Conservation (phyloP, 2,888 invertebrate species). For the Melikaiella ostensackeni region DNA sequence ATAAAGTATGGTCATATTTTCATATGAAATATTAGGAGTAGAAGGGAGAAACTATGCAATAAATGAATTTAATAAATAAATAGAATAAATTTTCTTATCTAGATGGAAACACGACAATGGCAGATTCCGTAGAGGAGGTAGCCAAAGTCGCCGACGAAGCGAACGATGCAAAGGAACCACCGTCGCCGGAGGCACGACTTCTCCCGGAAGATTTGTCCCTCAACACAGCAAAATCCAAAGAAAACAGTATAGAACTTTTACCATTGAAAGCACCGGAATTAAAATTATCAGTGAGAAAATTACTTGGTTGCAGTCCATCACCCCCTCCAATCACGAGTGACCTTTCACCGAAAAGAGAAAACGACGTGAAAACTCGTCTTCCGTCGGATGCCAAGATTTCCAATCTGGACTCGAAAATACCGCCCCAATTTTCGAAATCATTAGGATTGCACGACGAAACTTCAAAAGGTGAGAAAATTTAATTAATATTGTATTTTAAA, state of each 20-base stretch:
- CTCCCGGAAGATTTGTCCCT: constrained; percentile 72
- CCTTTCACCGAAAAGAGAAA: constrained; percentile 56
- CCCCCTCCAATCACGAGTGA: constrained; percentile 66
- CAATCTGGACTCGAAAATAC: constrained; percentile 52
- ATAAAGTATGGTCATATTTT: no score
- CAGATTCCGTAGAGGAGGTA: constrained; percentile 48
- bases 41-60: no score
- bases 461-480: constrained; percentile 52
- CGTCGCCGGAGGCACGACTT: constrained; percentile 67
- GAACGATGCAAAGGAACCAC: constrained; percentile 54
- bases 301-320: constrained; percentile 71
- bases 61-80: no score
- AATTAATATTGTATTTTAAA: neutral
- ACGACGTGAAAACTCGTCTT: constrained; percentile 4
- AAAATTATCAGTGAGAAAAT: constrained; percentile 71
- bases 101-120: constrained; percentile 55
- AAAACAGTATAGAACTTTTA: constrained; percentile 40
- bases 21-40: no score
- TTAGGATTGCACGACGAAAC: constrained; percentile 54
- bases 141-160: constrained; percentile 46
- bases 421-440: constrained; percentile 52
- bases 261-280: constrained; percentile 68
- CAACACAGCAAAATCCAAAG: constrained; percentile 59
- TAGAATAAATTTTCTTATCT: no score
- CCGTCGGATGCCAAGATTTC: constrained; percentile 11